Conservation (phyloP, 2,113 vertebrate genomes). For the Rutilus rutilus region DNA sequence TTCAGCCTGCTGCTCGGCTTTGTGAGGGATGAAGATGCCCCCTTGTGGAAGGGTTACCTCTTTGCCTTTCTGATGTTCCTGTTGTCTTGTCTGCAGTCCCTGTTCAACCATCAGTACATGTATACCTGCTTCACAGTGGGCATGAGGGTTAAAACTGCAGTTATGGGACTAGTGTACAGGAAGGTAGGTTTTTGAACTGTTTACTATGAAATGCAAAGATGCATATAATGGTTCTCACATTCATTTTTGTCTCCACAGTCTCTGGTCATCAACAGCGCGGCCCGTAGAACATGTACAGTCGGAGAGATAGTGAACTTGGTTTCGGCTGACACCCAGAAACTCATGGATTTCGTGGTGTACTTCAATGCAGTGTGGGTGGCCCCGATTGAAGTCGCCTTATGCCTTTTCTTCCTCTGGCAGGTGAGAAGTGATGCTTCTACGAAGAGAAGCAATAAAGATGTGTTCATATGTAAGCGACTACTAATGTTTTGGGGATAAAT, state of each 20-base stretch:
- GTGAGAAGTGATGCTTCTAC: constrained; percentile 62
- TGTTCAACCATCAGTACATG: constrained; percentile 85
- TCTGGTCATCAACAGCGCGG: constrained; percentile 78
- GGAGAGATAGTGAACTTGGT: constrained; percentile 87
- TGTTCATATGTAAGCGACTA: background rate
- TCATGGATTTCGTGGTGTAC: constrained; percentile 83
- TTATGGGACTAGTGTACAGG: constrained; percentile 85
- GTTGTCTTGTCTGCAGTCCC: constrained; percentile 81
- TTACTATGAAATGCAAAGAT: background rate
- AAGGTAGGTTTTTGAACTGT: constrained; percentile 75
- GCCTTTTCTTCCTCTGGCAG: constrained; percentile 89
- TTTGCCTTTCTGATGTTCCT: constrained; percentile 79
- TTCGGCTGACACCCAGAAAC: constrained; percentile 84
- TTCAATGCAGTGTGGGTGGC: constrained; percentile 85
- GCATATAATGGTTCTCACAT: background rate
- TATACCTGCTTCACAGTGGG: constrained; percentile 83
- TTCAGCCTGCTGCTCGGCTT: constrained; percentile 83
- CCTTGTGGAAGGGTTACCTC: constrained; percentile 82
- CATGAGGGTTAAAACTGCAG: constrained; percentile 81
- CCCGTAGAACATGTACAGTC: constrained; percentile 71
- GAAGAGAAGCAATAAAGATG: background rate
- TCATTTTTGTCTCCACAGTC: constrained; percentile 69
- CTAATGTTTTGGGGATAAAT: background rate
- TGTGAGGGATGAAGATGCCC: constrained; percentile 68
- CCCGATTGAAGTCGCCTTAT: constrained; percentile 81